Conservation (phyloP, 2,113 vertebrate species). For the Gracilinanus agilis region DNA sequence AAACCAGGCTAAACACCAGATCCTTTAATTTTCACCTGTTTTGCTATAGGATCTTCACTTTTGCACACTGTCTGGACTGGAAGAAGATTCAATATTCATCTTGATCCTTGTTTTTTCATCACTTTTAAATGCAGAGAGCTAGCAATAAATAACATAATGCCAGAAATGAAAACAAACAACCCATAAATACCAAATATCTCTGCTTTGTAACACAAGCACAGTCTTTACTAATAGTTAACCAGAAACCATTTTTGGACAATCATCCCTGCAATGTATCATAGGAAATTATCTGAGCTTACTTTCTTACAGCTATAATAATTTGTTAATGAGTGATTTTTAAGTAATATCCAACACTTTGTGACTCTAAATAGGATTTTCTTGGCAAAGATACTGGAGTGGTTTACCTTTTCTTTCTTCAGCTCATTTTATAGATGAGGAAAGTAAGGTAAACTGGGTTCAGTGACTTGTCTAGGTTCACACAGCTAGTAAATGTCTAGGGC, state of each 20-base stretch:
- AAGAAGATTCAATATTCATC: neutral
- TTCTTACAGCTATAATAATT: neutral
- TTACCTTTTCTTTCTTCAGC: too few species aligned
- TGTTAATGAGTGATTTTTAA: too few species aligned
- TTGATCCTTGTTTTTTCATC: neutral
- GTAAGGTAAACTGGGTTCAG: too few species aligned
- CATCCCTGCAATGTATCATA: neutral
- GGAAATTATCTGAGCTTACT: neutral
- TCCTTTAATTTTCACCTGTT: neutral
- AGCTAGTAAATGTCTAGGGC: too few species aligned
- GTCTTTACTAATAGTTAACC: neutral
- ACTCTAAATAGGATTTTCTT: too few species aligned
- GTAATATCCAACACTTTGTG: too few species aligned
- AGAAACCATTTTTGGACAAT: neutral
- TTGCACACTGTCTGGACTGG: neutral
- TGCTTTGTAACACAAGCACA: neutral
- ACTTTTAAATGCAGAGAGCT: neutral
- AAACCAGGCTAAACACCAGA: neutral
- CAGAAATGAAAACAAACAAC: neutral
- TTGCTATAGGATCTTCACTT: neutral
- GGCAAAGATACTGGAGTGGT: too few species aligned
- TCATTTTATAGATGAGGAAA: too few species aligned
- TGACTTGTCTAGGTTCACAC: too few species aligned
- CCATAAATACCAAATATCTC: neutral
- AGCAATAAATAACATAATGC: neutral